Evolutionary conservation across 2,888 invertebrate genomes (phyloP).

Genomic region (Aphidoletes aphidimyza): DNA sequence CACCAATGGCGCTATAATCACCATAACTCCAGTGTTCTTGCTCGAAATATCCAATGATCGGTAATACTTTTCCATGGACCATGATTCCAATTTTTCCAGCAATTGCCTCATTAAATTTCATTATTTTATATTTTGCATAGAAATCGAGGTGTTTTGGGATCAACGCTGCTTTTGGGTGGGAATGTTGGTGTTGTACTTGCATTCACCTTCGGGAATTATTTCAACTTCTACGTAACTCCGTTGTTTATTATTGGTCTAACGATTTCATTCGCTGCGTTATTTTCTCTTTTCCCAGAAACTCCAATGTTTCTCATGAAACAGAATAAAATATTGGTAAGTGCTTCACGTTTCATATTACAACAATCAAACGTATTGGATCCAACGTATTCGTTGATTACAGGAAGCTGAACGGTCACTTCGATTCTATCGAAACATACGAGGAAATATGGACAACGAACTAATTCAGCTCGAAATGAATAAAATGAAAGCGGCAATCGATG

Average conservation of each 20-base stretch:
- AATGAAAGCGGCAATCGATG: conserved; percentile 47
- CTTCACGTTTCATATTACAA: too few relatives aligned
- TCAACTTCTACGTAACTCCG: background rate
- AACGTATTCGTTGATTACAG: too few relatives aligned
- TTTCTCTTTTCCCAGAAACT: conserved; percentile 27
- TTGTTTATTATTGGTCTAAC: background rate
- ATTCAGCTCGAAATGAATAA: background rate
- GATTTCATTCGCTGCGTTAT: background rate
- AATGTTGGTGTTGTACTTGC: conserved; percentile 62
- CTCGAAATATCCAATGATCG: conserved; percentile 16
- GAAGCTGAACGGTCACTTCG: background rate
- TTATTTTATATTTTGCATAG: conserved; percentile 58
- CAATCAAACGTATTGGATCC: too few relatives aligned
- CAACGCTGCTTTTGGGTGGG: conserved; percentile 62
- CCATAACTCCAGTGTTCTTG: background rate
- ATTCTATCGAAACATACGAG: background rate
- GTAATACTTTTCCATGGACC: too few relatives aligned
- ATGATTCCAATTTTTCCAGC: too few relatives aligned
- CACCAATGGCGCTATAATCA: background rate
- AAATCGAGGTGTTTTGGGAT: conserved; percentile 64
- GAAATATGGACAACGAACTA: background rate
- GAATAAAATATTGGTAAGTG: conserved; percentile 57
- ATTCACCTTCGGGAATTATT: conserved; percentile 10
- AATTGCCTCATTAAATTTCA: too few relatives aligned
- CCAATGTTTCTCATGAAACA: background rate